Evolutionary conservation across 2,113 vertebrate genomes (phyloP).

Genomic region (Tyrannus savana): DNA sequence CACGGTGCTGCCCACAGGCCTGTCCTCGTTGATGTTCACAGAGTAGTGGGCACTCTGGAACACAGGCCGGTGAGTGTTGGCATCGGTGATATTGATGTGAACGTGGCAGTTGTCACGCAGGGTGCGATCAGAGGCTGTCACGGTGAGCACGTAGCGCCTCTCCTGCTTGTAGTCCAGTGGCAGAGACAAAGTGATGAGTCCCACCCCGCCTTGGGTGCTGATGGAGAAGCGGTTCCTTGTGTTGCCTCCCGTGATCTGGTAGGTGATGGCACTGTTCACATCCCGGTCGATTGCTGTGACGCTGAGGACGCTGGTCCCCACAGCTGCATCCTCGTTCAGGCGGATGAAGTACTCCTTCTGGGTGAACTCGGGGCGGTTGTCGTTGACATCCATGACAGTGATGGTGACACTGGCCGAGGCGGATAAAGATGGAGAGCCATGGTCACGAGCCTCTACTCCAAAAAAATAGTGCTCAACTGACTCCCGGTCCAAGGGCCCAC

Average conservation of each 20-base stretch:
- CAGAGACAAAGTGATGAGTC: slow-evolving; percentile 90
- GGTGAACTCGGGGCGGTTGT: slow-evolving; percentile 95
- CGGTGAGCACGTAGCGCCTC: slow-evolving; percentile 90
- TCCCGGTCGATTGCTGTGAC: slow-evolving; percentile 94
- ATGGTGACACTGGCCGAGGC: slow-evolving; percentile 95
- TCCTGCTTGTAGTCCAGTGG: slow-evolving; percentile 98
- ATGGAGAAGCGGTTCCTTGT: slow-evolving; percentile 96
- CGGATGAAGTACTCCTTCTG: slow-evolving; percentile 93
- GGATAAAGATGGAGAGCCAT: slow-evolving; percentile 89
- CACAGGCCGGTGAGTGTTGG: slow-evolving; percentile 95
- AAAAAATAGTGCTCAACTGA: slow-evolving; percentile 94
- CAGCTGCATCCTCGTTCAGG: slow-evolving; percentile 91
- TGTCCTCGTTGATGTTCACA: slow-evolving; percentile 91
- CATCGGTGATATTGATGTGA: slow-evolving; percentile 96
- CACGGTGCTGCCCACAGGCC: slow-evolving; percentile 90
- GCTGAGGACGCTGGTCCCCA: slow-evolving; percentile 92
- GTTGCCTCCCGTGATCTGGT: slow-evolving; percentile 97
- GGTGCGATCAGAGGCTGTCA: slow-evolving; percentile 94
- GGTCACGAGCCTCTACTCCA: slow-evolving; percentile 93
- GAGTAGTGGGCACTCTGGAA: slow-evolving; percentile 98
- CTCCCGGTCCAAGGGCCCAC: slow-evolving; percentile 92
- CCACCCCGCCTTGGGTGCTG: slow-evolving; percentile 89
- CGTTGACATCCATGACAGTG: slow-evolving; percentile 96
- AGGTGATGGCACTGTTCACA: slow-evolving; percentile 94
- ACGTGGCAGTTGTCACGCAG: slow-evolving; percentile 94